Conservation (phyloP, 2,888 invertebrate species). For the Pterobdella sp. region DNA sequence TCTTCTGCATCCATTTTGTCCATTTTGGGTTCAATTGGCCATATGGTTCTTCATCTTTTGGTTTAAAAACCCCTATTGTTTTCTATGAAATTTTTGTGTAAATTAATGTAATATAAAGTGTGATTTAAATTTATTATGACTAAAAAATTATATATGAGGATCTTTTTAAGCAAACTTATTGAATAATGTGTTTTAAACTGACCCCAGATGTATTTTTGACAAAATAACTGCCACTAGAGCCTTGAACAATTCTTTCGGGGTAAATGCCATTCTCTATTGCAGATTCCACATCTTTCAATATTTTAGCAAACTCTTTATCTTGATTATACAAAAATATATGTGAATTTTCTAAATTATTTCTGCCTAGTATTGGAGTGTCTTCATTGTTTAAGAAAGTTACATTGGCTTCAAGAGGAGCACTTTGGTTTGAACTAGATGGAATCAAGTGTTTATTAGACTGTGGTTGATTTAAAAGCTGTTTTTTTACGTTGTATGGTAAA, state of each 20-base stretch:
- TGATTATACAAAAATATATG: conserved; percentile 28
- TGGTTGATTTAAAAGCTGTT: neutral
- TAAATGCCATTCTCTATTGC: conserved; percentile 90
- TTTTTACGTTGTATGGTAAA: neutral
- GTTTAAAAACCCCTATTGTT: conserved; percentile 93
- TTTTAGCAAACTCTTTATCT: conserved; percentile 36
- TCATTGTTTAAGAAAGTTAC: neutral
- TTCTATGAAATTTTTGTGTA: conserved; percentile 74
- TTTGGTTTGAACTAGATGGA: neutral
- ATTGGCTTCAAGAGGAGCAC: conserved; percentile 3
- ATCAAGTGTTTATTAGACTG: neutral
- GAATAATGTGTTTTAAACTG: conserved; percentile 36
- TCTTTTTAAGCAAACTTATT: conserved; percentile 14
- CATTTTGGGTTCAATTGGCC: conserved; percentile 96
- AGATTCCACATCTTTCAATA: conserved; percentile 34
- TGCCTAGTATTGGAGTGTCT: neutral
- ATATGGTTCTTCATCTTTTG: conserved; percentile 99
- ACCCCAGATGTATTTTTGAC: conserved; percentile 74
- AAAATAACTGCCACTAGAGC: conserved; percentile 98
- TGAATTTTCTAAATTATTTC: neutral
- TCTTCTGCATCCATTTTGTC: conserved; percentile 99
- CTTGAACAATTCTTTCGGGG: conserved; percentile 95
- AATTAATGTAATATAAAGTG: too few relatives aligned
- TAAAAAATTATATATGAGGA: too few relatives aligned
- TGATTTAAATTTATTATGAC: too few relatives aligned